Conservation (phyloP, 2,113 vertebrate genomes). For the Lepisosteus oculatus region DNA sequence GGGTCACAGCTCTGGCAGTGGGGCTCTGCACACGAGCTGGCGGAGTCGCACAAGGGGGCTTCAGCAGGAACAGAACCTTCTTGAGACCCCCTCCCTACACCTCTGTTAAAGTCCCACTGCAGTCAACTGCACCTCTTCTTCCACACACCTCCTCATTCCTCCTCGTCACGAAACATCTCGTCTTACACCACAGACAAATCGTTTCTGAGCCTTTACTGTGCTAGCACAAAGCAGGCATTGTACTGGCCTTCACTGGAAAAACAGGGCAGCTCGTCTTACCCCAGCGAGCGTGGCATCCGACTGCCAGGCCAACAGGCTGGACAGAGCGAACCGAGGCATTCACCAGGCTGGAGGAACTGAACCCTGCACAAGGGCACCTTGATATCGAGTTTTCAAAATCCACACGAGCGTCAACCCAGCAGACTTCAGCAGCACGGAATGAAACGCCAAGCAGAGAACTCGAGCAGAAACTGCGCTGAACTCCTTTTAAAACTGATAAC, state of each 20-base stretch:
- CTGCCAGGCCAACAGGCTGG: background rate
- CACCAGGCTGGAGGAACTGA: background rate
- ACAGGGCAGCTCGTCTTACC: background rate
- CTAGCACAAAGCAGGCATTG: slow-evolving; percentile 3
- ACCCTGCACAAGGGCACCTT: too few species aligned
- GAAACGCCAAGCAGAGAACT: too few species aligned
- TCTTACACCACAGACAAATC: background rate
- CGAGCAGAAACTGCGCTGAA: too few species aligned
- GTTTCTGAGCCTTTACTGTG: background rate
- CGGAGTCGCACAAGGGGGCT: too few species aligned
- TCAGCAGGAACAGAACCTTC: too few species aligned
- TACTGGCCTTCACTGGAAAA: background rate
- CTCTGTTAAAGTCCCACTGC: background rate
- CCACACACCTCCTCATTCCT: background rate
- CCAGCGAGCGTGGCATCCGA: background rate
- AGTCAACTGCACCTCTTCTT: background rate
- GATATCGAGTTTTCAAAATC: too few species aligned
- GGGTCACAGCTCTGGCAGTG: too few species aligned
- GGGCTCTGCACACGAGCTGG: too few species aligned
- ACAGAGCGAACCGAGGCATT: background rate
- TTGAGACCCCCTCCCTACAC: too few species aligned
- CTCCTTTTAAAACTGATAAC: too few species aligned
- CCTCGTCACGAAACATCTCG: slow-evolving; percentile 3
- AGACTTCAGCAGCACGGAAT: too few species aligned
- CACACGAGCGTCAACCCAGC: too few species aligned